Evolutionary conservation across 1,140 invertebrate species (phyloP).

Genomic region (Andrena cerasifolii): DNA sequence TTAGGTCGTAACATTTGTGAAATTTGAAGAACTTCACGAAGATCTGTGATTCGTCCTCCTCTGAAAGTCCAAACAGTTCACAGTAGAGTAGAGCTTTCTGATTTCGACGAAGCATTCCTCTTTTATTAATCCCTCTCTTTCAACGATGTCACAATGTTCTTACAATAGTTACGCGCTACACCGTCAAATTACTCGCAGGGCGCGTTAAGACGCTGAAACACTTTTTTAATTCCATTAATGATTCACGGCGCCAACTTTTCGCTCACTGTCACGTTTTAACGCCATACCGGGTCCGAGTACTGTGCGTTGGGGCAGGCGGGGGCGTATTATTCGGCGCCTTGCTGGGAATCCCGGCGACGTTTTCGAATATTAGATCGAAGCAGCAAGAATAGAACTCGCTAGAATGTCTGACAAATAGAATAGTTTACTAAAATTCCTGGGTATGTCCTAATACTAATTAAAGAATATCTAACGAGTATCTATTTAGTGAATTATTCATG

Average conservation of each 20-base stretch:
- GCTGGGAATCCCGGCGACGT: background rate
- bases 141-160: conserved; percentile 39
- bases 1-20: conserved; percentile 99
- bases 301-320: conserved; percentile 2
- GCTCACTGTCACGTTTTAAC: background rate
- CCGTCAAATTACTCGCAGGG: background rate
- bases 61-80: conserved; percentile 87
- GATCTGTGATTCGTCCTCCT: conserved; percentile 97
- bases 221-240: background rate
- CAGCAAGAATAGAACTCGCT: too few species aligned
- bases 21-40: conserved; percentile 99
- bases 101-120: conserved; percentile 72
- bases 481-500: too few species aligned
- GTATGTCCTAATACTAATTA: background rate
- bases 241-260: background rate
- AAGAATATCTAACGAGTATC: background rate
- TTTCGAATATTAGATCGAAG: background rate
- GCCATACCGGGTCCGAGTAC: background rate
- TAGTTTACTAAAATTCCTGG: too few species aligned
- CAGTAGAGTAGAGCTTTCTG: conserved; percentile 75
- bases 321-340: background rate
- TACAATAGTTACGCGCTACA: conserved; percentile 3
- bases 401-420: too few species aligned
- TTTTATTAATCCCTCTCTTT: background rate
- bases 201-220: background rate